phyloP scores from a whole-genome alignment of 2,888 invertebrate species.

The Diaphora mendica region DNA sequence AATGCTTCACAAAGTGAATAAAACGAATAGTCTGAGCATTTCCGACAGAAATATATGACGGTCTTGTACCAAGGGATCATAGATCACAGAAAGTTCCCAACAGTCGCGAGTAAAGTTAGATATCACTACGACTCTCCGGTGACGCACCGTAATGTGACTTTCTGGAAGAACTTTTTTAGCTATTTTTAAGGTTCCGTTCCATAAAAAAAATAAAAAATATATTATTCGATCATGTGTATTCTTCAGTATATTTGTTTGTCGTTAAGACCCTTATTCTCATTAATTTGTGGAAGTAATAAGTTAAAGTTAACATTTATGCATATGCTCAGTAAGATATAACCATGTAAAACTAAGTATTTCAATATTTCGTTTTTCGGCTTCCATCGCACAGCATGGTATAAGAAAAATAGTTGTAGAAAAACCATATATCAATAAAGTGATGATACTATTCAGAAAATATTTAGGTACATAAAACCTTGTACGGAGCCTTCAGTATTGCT shows the following conservation, averaged over 20 bases:
- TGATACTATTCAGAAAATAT: background rate
- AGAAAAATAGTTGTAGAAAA: background rate
- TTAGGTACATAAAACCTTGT: background rate
- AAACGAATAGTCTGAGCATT: conserved; percentile 41
- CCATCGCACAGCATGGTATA: too few relatives aligned
- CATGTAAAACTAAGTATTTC: too few relatives aligned
- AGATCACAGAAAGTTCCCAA: conserved; percentile 55
- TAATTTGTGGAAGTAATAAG: too few relatives aligned
- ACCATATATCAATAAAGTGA: background rate
- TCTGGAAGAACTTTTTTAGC: conserved; percentile 47
- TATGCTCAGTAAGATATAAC: too few relatives aligned
- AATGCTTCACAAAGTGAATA: conserved; percentile 40
- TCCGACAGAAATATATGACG: conserved; percentile 46
- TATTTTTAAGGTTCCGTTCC: conserved; percentile 39
- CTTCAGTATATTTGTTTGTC: too few relatives aligned
- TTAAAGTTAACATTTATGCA: too few relatives aligned
- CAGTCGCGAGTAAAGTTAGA: conserved; percentile 57
- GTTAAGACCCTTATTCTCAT: too few relatives aligned
- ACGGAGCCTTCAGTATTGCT: background rate
- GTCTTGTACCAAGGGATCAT: conserved; percentile 54
- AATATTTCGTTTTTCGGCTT: too few relatives aligned
- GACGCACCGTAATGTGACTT: conserved; percentile 57
- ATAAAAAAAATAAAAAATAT: background rate
- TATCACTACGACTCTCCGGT: conserved; percentile 59
- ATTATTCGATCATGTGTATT: background rate